A percentile compares a stretch with the other conserved stretches of the same genome.
Evolutionary conservation across 2,888 invertebrate species (phyloP).

Genomic region (Leucania comma): DNA sequence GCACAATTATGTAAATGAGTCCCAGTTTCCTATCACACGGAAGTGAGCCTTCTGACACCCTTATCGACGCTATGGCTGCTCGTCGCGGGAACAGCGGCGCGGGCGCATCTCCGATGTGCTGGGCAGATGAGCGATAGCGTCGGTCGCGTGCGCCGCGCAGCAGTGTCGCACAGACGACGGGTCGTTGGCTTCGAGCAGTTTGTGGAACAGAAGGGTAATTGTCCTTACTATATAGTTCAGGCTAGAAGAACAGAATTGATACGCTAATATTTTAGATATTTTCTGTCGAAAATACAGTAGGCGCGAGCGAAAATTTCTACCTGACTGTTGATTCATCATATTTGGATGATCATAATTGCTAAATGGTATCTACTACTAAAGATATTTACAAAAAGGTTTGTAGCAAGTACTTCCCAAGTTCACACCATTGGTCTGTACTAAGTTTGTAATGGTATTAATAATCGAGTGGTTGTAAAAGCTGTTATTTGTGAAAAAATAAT

Average conservation of each 20-base stretch:
- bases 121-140: constrained; percentile 57
- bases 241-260: not conserved
- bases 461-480: not conserved
- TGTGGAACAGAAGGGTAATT: constrained; percentile 15
- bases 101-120: constrained; percentile 50
- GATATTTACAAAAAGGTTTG: too few species aligned
- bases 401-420: too few species aligned
- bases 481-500: not conserved
- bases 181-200: constrained; percentile 37
- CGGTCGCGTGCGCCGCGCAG: constrained; percentile 55
- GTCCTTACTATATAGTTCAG: constrained; percentile 3
- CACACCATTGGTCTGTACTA: too few species aligned
- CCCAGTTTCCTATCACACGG: constrained; percentile 3
- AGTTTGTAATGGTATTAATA: not conserved
- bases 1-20: constrained; percentile 11
- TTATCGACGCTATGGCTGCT: constrained; percentile 8
- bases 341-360: too few species aligned
- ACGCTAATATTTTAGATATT: not conserved
- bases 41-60: constrained; percentile 40
- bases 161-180: constrained; percentile 43
- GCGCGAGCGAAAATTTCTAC: too few species aligned
- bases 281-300: too few species aligned
- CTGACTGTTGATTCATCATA: too few species aligned
- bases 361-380: too few species aligned
- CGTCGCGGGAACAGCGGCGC: constrained; percentile 40